Evolutionary conservation across 2,888 invertebrate species (phyloP).

Genomic region (Escarpia spicata): DNA sequence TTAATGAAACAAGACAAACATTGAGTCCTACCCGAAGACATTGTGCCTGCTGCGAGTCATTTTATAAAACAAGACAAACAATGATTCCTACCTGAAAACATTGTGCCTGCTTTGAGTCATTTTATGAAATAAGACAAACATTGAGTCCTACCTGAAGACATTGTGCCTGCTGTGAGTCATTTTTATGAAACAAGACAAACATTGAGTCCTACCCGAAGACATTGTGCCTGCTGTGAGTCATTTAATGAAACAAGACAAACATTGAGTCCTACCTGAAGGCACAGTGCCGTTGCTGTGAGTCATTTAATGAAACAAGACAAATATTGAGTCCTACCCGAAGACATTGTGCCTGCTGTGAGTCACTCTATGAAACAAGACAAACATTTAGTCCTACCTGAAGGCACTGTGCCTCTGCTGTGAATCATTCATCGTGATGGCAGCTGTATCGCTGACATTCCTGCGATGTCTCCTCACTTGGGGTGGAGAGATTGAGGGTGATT

Average conservation of each 20-base stretch:
- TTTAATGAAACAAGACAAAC: background rate
- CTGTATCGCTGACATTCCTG: conserved; percentile 85
- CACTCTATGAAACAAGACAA: background rate
- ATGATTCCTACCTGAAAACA: background rate
- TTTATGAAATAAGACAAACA: too few relatives aligned
- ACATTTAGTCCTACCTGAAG: conserved; percentile 19
- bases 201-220: conserved; percentile 54
- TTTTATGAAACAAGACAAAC: too few relatives aligned
- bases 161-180: too few relatives aligned
- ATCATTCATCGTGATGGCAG: conserved; percentile 75
- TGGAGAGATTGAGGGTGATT: conserved; percentile 27
- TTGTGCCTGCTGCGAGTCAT: too few relatives aligned
- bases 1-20: too few relatives aligned
- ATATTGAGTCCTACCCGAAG: background rate
- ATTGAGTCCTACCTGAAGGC: conserved; percentile 56
- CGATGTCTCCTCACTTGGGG: conserved; percentile 69
- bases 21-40: too few relatives aligned
- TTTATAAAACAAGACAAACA: background rate
- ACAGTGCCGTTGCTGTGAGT: conserved; percentile 43
- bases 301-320: background rate
- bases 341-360: background rate
- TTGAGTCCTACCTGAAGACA: too few relatives aligned
- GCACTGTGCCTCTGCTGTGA: conserved; percentile 22
- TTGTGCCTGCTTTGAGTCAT: background rate
- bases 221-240: conserved; percentile 43